Percentiles rank a stretch among this genome's conserved stretches.
These are phyloP conservation scores for Enteromius trimaculatus DNA, from an alignment of 2,797 vertebrate species.

Conservation along the genomic window DNA sequence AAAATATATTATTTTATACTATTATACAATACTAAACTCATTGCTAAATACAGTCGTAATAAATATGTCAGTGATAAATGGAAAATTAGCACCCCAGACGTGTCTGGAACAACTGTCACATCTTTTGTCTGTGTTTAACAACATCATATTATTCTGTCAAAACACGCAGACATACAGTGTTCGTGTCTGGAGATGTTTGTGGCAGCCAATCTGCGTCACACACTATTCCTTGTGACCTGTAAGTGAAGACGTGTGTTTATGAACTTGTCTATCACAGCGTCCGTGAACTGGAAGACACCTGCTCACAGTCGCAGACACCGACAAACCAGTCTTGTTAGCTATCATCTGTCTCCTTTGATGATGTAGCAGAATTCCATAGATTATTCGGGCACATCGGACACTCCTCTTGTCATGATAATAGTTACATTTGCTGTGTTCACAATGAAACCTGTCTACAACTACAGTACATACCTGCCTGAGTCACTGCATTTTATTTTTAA, in stretches of 20 bases:
- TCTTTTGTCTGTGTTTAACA: conserved; percentile 12
- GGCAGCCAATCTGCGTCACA: conserved; percentile 44
- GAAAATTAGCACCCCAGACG: conserved; percentile 4
- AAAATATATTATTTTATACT: no score
- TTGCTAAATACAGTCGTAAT: not conserved
- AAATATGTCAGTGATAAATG: not conserved
- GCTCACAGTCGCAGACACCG: conserved; percentile 26
- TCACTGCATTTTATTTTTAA: conserved; percentile 33
- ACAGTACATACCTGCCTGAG: conserved; percentile 36
- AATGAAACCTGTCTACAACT: conserved; percentile 46
- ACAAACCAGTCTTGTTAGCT: conserved; percentile 64
- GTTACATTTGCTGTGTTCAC: not conserved
- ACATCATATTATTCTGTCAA: conserved; percentile 27
- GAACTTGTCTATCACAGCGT: conserved; percentile 34
- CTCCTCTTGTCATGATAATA: conserved; percentile 16
- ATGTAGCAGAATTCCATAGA: conserved; percentile 47
- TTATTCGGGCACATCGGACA: conserved; percentile 1
- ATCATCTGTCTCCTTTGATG: conserved; percentile 55
- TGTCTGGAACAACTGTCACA: conserved; percentile 20
- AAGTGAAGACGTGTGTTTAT: conserved; percentile 41
- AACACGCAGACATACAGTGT: not conserved
- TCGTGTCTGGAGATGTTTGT: conserved; percentile 39
- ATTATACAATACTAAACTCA: not conserved
- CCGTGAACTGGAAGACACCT: conserved; percentile 19
- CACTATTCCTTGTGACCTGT: conserved; percentile 40